These are phyloP conservation scores for Reticulitermes lucifugus DNA, from an alignment of 2,888 invertebrate genomes.

Conservation along the genomic window DNA sequence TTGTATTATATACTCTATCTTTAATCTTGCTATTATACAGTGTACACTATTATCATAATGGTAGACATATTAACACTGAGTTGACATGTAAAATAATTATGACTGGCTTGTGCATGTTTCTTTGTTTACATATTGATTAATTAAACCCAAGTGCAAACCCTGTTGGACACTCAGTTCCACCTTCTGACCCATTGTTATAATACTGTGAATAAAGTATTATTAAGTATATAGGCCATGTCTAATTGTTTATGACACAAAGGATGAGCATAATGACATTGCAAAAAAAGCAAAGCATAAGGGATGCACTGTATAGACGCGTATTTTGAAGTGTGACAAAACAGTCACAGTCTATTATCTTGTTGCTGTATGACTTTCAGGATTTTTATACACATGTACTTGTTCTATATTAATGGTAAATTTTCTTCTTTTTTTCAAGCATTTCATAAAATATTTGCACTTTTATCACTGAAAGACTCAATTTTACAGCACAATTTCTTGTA, in stretches of 20 bases:
- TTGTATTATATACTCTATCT: constrained; percentile 17
- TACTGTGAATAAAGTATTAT: constrained; percentile 31
- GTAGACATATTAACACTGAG: constrained; percentile 5
- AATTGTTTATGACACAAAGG: neutral
- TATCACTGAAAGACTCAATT: neutral
- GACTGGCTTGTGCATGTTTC: constrained; percentile 36
- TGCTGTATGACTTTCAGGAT: neutral
- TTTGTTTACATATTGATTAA: constrained; percentile 2
- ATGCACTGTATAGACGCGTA: neutral
- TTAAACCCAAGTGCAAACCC: constrained; percentile 14
- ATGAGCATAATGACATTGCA: constrained; percentile 13
- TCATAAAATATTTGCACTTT: neutral
- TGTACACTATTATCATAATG: constrained; percentile 10
- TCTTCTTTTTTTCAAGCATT: neutral
- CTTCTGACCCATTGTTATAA: constrained; percentile 3
- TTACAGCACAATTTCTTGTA: neutral
- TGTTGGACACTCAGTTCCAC: neutral
- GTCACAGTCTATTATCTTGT: neutral
- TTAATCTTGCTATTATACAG: constrained; percentile 7
- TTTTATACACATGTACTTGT: neutral
- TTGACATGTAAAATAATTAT: constrained; percentile 1
- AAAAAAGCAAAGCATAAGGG: neutral
- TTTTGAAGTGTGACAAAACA: neutral
- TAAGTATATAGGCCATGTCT: constrained; percentile 25
- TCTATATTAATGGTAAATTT: neutral